Base-by-base conservation (phyloP, 1,140 invertebrate genomes). In the Oedothorax gibbosus region DNA sequence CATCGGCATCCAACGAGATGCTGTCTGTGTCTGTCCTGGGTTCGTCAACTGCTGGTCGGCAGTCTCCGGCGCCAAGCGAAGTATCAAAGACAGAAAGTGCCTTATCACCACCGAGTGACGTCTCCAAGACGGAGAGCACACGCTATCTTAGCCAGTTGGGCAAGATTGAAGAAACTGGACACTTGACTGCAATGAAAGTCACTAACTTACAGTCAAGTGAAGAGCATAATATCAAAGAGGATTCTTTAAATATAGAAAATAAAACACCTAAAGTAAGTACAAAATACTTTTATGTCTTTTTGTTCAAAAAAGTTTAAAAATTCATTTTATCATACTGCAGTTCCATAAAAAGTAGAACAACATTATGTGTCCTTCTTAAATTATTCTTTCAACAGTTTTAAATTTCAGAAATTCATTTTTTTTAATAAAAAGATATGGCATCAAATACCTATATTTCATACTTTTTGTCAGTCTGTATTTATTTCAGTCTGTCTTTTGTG, bases 51-150 rank as follows among this genome's bases (percentile, higher is more conserved):
- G 88, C 86, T 35, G 89, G 88, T 21, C 85, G 89, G 11, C 87
- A 88, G 77, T 89, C 89, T 3, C 89, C 89, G 9, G 89, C 89
- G 21, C 89, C 89, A 11, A 89, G 88, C 60, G 89, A 90, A 75
- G 87, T 89, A 10, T 89, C 88, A 50, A 89, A 89, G 69, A 88
- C 89, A 50, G 89, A 90, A 72, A 89, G 89, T 73, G 89, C 88
- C 9, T 83, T 89, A n/a, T 89, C 89, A 9, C 89, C 88, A 53
- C 88, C 89, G 51, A 88, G 88, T 77, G 89, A 90, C 76, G 87
- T 89, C n/a, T 89, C 88, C 35, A 89, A 89, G 84, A 88, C 88
- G 18, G 89, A 89, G 83, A 89, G 88, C 66, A 86, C 87, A 21
- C 86, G 88, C 8, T 88, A 89, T 51, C 82, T 88, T 15, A 87